A percentile compares a stretch with the other conserved stretches of the same genome.
phyloP scores from a whole-genome alignment of 2,113 vertebrate genomes.

The Myotis lucifugus region DNA sequence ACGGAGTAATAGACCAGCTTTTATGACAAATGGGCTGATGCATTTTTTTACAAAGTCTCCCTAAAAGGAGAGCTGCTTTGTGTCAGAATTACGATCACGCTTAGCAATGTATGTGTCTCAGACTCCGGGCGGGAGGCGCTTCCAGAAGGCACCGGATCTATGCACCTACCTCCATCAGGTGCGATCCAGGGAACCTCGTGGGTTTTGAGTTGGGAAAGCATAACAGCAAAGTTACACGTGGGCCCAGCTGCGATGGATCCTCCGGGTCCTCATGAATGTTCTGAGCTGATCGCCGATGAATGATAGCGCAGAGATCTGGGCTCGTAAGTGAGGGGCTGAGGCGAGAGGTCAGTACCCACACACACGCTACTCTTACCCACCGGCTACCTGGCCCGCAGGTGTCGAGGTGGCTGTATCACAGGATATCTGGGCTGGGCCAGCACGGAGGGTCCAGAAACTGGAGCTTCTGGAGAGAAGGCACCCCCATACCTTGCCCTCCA shows the following conservation, averaged over 20 bases:
- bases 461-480: not conserved
- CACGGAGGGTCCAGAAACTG: not conserved
- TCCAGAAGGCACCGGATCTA: not conserved
- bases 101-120: not conserved
- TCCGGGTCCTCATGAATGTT: not conserved
- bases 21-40: not conserved
- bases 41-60: not conserved
- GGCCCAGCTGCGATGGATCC: not conserved
- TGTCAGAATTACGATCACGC: not conserved
- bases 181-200: not conserved
- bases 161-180: not conserved
- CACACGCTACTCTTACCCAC: not conserved
- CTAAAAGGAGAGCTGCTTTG: not conserved
- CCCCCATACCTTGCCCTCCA: fast-evolving
- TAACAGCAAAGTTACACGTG: not conserved
- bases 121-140: not conserved
- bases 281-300: not conserved
- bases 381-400: not conserved
- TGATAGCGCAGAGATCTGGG: not conserved
- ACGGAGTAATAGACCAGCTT: not conserved
- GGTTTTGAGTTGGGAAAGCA: not conserved
- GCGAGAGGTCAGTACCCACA: too few relatives aligned
- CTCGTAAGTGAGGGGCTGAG: not conserved
- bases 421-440: not conserved
- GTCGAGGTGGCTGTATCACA: not conserved